phyloP scores from a whole-genome alignment of 2,888 invertebrate genomes.

The Nomada flava region DNA sequence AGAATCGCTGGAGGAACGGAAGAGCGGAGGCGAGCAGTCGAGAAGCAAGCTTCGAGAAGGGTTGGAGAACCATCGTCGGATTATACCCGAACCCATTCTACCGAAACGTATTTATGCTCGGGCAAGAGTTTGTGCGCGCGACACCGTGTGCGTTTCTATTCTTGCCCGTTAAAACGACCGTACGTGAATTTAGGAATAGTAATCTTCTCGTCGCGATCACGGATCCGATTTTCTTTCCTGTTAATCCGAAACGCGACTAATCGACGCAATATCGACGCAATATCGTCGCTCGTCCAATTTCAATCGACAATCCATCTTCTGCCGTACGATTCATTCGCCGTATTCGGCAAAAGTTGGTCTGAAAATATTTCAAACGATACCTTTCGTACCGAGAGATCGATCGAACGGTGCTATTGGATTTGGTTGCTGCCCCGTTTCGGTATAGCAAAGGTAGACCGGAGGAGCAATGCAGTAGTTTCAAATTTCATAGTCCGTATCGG shows the following conservation, averaged over 20 bases:
- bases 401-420: not conserved
- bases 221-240: slow-evolving; percentile 1
- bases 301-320: slow-evolving; percentile 54
- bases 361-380: not conserved
- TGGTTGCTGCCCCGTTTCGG: not conserved
- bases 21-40: slow-evolving; percentile 29
- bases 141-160: slow-evolving; percentile 10
- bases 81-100: slow-evolving; percentile 73
- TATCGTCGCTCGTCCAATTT: slow-evolving; percentile 54
- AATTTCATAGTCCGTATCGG: slow-evolving; percentile 62
- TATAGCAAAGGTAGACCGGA: not conserved
- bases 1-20: slow-evolving; percentile 48
- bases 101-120: slow-evolving; percentile 64
- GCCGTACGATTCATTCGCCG: slow-evolving; percentile 22
- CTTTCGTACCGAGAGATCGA: not conserved
- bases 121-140: slow-evolving; percentile 23
- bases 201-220: not conserved
- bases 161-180: slow-evolving; percentile 1
- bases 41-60: slow-evolving; percentile 21
- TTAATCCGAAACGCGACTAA: slow-evolving; percentile 22
- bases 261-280: slow-evolving; percentile 14
- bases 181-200: slow-evolving; percentile 7
- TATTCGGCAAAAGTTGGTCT: slow-evolving; percentile 49
- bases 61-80: slow-evolving; percentile 40
- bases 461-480: slow-evolving; percentile 46